Evolutionary conservation across 2,113 vertebrate genomes (phyloP).

Genomic region (Gallinago media): DNA sequence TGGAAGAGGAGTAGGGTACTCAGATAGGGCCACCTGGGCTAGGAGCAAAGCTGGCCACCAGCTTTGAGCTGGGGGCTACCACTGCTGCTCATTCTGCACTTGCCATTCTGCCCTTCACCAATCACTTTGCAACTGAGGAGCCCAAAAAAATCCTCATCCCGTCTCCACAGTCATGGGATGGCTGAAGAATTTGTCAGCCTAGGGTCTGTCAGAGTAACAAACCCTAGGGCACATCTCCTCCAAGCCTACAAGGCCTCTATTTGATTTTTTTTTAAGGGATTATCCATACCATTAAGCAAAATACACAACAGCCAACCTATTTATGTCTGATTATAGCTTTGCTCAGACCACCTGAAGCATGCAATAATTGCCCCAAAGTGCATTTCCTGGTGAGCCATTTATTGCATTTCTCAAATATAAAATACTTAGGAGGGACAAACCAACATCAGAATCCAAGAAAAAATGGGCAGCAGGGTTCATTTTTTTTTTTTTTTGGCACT

Average conservation of each 20-base stretch:
- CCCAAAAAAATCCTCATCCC: neutral
- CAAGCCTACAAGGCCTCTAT: neutral
- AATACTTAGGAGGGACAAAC: neutral
- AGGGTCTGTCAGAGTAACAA: neutral
- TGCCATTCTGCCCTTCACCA: neutral
- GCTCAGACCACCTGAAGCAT: neutral
- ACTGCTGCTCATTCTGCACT: neutral
- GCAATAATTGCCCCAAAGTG: neutral
- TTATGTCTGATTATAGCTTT: neutral
- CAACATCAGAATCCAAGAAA: neutral
- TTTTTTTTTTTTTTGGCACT: neutral
- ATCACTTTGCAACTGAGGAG: neutral
- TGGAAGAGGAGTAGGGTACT: neutral
- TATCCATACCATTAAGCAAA: neutral
- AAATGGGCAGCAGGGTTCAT: neutral
- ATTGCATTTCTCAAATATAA: neutral
- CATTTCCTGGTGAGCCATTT: neutral
- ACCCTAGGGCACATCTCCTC: neutral
- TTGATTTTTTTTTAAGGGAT: neutral
- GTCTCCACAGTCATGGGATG: neutral
- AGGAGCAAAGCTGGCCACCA: neutral
- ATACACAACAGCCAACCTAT: neutral
- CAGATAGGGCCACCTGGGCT: neutral
- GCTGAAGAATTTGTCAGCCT: neutral
- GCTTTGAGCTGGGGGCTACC: neutral